Base-by-base conservation (phyloP, 2,797 vertebrate genomes). In the Enteromius paludinosus region DNA sequence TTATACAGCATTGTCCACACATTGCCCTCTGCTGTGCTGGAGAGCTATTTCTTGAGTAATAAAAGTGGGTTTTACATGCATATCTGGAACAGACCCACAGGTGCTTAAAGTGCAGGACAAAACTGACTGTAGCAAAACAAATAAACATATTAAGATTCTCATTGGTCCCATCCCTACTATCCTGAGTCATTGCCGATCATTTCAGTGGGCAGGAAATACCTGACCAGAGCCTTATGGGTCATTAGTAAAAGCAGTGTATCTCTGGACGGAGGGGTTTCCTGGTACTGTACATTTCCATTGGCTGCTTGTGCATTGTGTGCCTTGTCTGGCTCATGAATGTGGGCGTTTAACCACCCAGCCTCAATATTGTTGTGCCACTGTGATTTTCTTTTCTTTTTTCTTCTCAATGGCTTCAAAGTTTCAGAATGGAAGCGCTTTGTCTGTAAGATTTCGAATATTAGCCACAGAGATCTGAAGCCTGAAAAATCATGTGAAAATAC, bases 301-400 rank as follows among this genome's bases (percentile, higher is more conserved):
- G 86, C 86, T 87, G 83, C 81, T 81, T 80, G 43, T 81, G 3
- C 68, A 78, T 87, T 41, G 72, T 81, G 81, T 83, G 81, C 81
- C 86, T 83, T 78, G 78, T 87, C 64, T 30, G 70, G 81, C 79
- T 86, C 64, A 81, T 85, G 74, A 84, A 82, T 68, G 66, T 86
- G 76, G 52, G 61, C 49, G 38, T 73, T 86, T 72, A 68, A 66
- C 83, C 78, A 64, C 81, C 73, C 75, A 84, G 74, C 85, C 85
- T 86, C 83, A 79, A 84, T 78, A 79, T 84, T 86, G 83, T 87
- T 85, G 72, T 75, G 83, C 81, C 87, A 88, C 87, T 88, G 87
- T 88, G 87, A 88, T 62, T 84, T 75, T 84, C 25, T 81, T 71
- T 45, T 43, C 5, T 66, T 25, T 28, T 52, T 66, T 59, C 28